These are phyloP conservation scores for Nesospiza acunhae DNA, from an alignment of 2,113 vertebrate species.

Conservation along the genomic window DNA sequence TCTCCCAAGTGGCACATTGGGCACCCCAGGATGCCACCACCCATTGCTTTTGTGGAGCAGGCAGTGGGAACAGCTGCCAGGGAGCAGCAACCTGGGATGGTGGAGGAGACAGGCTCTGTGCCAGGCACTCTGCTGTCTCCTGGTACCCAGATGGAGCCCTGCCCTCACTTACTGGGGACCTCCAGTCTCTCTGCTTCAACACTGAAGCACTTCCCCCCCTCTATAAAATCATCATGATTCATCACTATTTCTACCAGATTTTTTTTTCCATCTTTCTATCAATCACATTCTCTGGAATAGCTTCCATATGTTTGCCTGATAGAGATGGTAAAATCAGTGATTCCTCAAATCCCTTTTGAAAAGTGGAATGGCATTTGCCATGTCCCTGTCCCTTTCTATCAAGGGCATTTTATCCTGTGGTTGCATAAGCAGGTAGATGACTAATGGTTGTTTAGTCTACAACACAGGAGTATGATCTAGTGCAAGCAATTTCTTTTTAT, in stretches of 20 bases:
- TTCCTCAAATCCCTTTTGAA: background rate
- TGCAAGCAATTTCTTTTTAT: background rate
- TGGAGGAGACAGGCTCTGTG: too few relatives aligned
- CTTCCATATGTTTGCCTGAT: background rate
- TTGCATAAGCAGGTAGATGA: slow-evolving; percentile 16
- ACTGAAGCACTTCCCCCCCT: background rate
- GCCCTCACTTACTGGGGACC: background rate
- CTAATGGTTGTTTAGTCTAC: slow-evolving; percentile 21
- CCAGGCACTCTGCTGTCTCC: background rate
- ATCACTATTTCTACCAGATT: background rate
- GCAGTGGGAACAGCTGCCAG: background rate
- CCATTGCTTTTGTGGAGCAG: background rate
- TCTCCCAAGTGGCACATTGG: background rate
- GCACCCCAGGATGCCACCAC: background rate
- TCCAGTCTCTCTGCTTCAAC: background rate
- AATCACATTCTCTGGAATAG: background rate
- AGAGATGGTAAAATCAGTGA: background rate
- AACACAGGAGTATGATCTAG: background rate
- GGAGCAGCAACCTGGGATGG: background rate
- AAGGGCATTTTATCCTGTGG: background rate
- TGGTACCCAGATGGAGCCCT: background rate
- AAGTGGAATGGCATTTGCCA: background rate
- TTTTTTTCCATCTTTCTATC: background rate
- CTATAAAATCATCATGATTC: background rate
- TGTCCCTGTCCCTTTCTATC: background rate